phyloP scores from a whole-genome alignment of 2,888 invertebrate species.

The Campoletis raptor region DNA sequence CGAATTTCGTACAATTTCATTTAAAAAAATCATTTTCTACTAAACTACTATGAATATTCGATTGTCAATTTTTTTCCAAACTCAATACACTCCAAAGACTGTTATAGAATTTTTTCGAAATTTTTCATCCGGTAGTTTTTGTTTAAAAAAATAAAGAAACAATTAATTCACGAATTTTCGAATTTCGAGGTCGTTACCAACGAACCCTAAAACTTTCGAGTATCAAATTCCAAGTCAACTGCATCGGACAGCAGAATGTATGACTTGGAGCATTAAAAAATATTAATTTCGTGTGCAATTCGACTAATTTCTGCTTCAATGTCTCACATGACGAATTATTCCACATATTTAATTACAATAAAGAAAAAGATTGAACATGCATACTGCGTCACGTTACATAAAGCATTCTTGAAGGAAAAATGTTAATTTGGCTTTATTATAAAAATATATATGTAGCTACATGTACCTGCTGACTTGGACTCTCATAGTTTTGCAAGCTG shows the following conservation, averaged over 20 bases:
- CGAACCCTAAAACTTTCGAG: too few species aligned
- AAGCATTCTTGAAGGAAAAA: neutral
- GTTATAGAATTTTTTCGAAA: neutral
- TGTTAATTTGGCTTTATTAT: neutral
- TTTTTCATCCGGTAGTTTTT: neutral
- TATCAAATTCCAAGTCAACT: too few species aligned
- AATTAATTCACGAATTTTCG: neutral
- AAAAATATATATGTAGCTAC: neutral
- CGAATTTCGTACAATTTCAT: too few species aligned
- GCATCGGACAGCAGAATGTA: too few species aligned
- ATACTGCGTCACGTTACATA: neutral
- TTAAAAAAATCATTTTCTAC: too few species aligned
- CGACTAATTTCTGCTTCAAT: neutral
- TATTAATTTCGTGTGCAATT: neutral
- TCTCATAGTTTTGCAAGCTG: slow-evolving; percentile 47
- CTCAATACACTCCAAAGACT: neutral
- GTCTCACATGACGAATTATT: neutral
- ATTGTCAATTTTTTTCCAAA: too few species aligned
- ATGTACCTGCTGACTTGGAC: neutral
- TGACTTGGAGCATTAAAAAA: neutral
- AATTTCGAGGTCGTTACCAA: neutral
- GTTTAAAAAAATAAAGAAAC: neutral
- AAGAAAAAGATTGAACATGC: too few species aligned
- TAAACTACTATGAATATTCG: too few species aligned
- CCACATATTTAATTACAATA: neutral